These are phyloP conservation scores for Bombyx huttoni DNA, from an alignment of 2,888 invertebrate species.

Conservation along the genomic window DNA sequence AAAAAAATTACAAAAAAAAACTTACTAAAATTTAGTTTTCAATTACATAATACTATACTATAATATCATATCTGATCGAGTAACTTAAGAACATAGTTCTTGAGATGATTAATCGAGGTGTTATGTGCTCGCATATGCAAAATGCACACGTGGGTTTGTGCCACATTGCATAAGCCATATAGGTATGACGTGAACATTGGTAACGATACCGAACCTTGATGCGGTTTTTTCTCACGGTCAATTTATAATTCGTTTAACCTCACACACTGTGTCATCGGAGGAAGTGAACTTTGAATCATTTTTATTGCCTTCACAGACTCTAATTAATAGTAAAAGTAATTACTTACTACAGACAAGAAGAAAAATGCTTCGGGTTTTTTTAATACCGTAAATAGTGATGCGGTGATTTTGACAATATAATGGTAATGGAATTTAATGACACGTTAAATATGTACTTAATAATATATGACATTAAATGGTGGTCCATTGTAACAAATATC, in stretches of 20 bases:
- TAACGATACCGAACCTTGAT: neutral
- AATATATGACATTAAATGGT: no score
- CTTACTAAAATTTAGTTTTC: neutral
- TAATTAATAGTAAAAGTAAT: no score
- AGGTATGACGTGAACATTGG: neutral
- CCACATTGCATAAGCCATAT: neutral
- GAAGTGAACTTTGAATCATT: neutral
- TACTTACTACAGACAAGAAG: no score
- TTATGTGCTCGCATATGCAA: neutral
- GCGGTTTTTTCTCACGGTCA: neutral
- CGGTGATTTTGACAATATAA: no score
- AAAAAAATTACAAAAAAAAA: no score
- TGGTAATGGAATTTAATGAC: no score
- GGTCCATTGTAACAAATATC: no score
- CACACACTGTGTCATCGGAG: neutral
- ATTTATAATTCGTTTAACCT: neutral
- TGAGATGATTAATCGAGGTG: neutral
- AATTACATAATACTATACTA: neutral
- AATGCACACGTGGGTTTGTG: neutral
- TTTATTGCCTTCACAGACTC: neutral
- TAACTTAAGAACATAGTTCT: neutral
- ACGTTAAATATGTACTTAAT: no score
- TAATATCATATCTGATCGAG: neutral
- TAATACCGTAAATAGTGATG: no score
- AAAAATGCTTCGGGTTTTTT: no score